Percentiles rank a stretch among this genome's conserved stretches.
Conservation (phyloP, 2,113 vertebrate species). For the Rhinoderma darwinii region DNA sequence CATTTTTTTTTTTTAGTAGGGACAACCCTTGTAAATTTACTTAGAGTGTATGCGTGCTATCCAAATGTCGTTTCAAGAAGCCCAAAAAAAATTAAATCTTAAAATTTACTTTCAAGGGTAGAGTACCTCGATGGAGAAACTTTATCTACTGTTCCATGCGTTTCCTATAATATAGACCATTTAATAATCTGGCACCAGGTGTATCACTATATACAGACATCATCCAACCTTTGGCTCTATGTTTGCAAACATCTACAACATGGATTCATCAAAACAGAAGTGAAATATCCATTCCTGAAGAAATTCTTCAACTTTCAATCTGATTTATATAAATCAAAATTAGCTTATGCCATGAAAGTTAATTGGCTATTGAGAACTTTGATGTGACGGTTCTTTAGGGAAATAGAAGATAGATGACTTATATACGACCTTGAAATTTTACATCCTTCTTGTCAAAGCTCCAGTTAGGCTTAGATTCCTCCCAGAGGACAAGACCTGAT, state of each 20-base stretch:
- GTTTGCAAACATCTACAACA: neutral
- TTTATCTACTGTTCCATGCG: neutral
- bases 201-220: neutral
- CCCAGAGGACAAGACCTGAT: neutral
- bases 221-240: neutral
- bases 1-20: too few relatives aligned
- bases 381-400: neutral
- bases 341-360: neutral
- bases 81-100: too few relatives aligned
- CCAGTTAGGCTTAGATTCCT: neutral
- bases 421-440: constrained; percentile 13
- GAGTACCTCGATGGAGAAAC: too few relatives aligned
- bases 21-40: too few relatives aligned
- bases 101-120: too few relatives aligned
- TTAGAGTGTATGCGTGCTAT: too few relatives aligned
- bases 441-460: neutral
- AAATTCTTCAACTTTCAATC: neutral
- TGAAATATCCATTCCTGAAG: neutral
- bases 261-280: neutral
- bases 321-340: constrained; percentile 2
- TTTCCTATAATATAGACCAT: neutral
- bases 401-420: constrained; percentile 7
- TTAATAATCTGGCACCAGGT: neutral
- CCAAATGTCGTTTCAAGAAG: too few relatives aligned
- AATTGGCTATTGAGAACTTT: constrained; percentile 20